These are phyloP conservation scores for Otolemur garnettii DNA, from an alignment of 2,113 vertebrate species.

Conservation along the genomic window DNA sequence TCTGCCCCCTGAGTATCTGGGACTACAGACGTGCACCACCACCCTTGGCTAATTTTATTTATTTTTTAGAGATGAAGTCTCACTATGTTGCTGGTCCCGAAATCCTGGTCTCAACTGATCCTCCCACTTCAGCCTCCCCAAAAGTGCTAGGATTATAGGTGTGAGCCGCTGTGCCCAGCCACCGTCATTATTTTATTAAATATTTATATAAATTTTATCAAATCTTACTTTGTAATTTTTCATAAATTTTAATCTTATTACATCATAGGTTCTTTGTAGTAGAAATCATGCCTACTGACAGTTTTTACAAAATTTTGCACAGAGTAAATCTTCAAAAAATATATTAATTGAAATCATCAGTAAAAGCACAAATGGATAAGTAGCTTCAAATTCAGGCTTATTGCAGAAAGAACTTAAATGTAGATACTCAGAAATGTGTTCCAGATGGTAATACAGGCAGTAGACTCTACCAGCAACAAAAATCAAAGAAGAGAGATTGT, in stretches of 20 bases:
- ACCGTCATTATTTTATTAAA: neutral
- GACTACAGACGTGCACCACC: too few species aligned
- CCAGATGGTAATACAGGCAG: neutral
- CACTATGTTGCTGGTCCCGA: too few species aligned
- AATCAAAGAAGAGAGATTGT: neutral
- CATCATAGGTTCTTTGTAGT: neutral
- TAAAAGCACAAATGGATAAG: neutral
- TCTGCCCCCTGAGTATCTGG: too few species aligned
- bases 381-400: neutral
- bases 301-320: neutral
- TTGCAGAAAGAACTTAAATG: constrained; percentile 42
- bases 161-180: too few species aligned
- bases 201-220: neutral
- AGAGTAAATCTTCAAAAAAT: constrained; percentile 18
- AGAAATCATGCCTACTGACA: constrained; percentile 6
- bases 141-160: too few species aligned
- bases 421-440: constrained; percentile 24
- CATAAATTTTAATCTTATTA: neutral
- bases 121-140: too few species aligned
- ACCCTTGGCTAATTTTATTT: too few species aligned
- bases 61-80: too few species aligned
- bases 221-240: neutral
- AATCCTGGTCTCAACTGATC: too few species aligned
- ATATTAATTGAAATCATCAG: constrained; percentile 45
- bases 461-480: neutral